A percentile compares a stretch with the other conserved stretches of the same genome.
Conservation (phyloP, 2,797 vertebrate genomes). For the Sylvia borin region DNA sequence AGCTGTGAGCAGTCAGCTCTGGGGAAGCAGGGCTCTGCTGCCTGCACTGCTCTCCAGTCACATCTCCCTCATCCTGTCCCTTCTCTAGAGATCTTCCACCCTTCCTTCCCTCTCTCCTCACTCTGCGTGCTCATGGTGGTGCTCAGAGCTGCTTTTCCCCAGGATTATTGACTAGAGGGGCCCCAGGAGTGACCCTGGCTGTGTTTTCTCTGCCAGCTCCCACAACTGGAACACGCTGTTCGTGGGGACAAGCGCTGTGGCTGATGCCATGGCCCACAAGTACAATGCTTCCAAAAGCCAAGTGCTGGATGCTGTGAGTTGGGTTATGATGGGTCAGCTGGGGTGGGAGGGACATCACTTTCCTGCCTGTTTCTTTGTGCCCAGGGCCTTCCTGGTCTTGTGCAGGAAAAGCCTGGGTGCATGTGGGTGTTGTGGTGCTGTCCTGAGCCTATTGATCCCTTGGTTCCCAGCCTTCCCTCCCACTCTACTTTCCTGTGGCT, state of each 20-base stretch:
- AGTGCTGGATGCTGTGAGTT: slow-evolving; percentile 94
- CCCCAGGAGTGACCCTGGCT: not conserved
- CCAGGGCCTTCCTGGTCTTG: not conserved
- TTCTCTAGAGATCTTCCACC: not conserved
- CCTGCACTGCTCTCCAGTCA: not conserved
- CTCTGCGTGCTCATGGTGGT: not conserved
- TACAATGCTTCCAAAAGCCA: slow-evolving; percentile 93
- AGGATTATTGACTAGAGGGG: accelerated
- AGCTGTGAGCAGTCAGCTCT: not conserved
- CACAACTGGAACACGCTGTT: slow-evolving; percentile 97
- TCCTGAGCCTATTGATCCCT: not conserved
- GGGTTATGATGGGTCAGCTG: not conserved
- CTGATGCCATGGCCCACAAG: slow-evolving; percentile 92
- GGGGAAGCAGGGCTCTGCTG: not conserved
- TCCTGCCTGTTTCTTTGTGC: not conserved
- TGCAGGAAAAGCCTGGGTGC: not conserved
- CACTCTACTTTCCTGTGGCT: not conserved
- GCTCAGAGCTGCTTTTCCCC: not conserved
- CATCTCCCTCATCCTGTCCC: not conserved
- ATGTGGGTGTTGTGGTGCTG: not conserved
- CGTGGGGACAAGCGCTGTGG: slow-evolving; percentile 91
- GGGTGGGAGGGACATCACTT: not conserved
- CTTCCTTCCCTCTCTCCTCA: not conserved
- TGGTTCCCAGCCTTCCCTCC: not conserved
- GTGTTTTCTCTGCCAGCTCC: slow-evolving; percentile 76